Percentiles rank a stretch among this genome's conserved stretches.
These are phyloP conservation scores for Omphaloscelis lunosa DNA, from an alignment of 2,888 invertebrate genomes.

Conservation along the genomic window DNA sequence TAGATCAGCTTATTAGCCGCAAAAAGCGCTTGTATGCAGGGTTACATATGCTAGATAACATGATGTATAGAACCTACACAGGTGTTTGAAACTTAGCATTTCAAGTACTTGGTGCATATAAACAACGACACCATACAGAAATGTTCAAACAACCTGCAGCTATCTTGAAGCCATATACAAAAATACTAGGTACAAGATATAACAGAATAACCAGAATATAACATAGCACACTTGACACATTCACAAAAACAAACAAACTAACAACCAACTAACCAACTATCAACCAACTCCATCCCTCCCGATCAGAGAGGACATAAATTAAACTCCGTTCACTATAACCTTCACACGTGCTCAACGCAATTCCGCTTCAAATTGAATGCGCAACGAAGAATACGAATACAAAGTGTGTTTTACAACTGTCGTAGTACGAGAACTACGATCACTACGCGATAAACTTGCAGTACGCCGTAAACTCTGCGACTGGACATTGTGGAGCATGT, in stretches of 20 bases:
- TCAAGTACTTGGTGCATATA: neutral
- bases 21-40: neutral
- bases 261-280: neutral
- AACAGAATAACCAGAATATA: neutral
- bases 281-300: neutral
- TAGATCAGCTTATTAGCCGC: neutral
- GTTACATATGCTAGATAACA: neutral
- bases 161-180: neutral
- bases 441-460: conserved; percentile 60
- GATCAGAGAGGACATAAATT: conserved; percentile 61
- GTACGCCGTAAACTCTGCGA: conserved; percentile 55
- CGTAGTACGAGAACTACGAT: conserved; percentile 51
- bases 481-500: conserved; percentile 54
- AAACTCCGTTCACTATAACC: conserved; percentile 58
- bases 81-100: too few species aligned
- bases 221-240: conserved; percentile 9
- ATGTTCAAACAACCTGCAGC: too few species aligned
- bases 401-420: conserved; percentile 63
- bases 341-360: conserved; percentile 61
- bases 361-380: conserved; percentile 65
- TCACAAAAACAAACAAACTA: conserved; percentile 25
- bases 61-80: too few species aligned
- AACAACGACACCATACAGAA: neutral
- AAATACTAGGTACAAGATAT: conserved; percentile 6
- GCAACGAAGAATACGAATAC: conserved; percentile 61